These are phyloP conservation scores for Nasonia longicornis DNA, from an alignment of 1,140 invertebrate species.

Conservation along the genomic window DNA sequence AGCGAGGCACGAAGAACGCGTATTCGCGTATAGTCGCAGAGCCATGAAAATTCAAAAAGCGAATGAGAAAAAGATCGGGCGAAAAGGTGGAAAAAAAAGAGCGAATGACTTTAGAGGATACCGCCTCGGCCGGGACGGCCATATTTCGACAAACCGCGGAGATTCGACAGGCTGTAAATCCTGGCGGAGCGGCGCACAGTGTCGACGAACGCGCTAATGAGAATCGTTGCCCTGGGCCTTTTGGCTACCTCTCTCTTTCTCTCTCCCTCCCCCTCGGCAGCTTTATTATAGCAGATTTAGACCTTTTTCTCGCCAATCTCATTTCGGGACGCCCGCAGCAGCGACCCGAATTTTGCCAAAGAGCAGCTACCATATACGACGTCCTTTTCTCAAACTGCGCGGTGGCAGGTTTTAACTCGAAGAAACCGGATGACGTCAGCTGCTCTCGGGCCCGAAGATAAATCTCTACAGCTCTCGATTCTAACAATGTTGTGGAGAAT, in stretches of 20 bases:
- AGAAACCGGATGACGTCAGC: not conserved
- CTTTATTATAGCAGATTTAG: constrained; percentile 30
- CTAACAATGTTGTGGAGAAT: not conserved
- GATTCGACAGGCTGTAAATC: constrained; percentile 51
- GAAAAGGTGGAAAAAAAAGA: constrained; percentile 26
- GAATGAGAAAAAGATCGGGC: constrained; percentile 29
- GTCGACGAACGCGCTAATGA: constrained; percentile 51
- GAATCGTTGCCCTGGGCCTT: constrained; percentile 45
- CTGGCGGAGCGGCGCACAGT: constrained; percentile 38
- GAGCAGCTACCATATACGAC: not conserved
- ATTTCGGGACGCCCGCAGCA: constrained; percentile 15
- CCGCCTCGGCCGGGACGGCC: constrained; percentile 37
- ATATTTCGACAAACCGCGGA: constrained; percentile 46
- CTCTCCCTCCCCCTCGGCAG: not conserved
- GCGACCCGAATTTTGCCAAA: constrained; percentile 8
- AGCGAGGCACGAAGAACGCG: not conserved
- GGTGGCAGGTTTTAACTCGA: constrained; percentile 8
- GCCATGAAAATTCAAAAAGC: constrained; percentile 27
- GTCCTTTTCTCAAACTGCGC: not conserved
- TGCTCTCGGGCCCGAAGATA: not conserved
- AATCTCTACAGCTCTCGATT: not conserved
- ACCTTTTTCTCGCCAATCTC: constrained; percentile 39
- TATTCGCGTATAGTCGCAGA: not conserved
- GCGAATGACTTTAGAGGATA: constrained; percentile 46
- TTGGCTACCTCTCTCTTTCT: constrained; percentile 20